phyloP scores from a whole-genome alignment of 2,797 vertebrate species.

The Micropoecilia bifurca region DNA sequence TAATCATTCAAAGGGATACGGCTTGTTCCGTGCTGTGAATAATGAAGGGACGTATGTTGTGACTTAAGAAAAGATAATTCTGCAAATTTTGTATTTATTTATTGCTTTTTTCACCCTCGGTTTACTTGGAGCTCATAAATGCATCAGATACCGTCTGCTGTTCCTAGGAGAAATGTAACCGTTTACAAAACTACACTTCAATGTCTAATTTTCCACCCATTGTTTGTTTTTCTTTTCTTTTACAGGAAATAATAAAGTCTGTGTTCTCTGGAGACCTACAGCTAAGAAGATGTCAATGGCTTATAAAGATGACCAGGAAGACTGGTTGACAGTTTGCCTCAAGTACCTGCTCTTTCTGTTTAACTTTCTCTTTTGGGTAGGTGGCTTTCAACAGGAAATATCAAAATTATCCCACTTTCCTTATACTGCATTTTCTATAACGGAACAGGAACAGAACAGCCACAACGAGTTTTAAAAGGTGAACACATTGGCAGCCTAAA shows the following conservation, averaged over 20 bases:
- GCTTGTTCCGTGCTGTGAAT: slow-evolving; percentile 34
- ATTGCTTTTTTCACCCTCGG: not conserved
- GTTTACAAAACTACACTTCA: not conserved
- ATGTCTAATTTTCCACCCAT: not conserved
- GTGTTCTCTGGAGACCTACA: slow-evolving; percentile 39
- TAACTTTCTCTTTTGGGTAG: slow-evolving; percentile 94
- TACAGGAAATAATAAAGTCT: not conserved
- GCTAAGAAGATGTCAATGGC: slow-evolving; percentile 78
- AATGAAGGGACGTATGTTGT: slow-evolving; percentile 39
- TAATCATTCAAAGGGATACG: slow-evolving; percentile 41
- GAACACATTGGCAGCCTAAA: slow-evolving; percentile 54
- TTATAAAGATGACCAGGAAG: slow-evolving; percentile 83
- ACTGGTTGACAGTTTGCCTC: slow-evolving; percentile 86
- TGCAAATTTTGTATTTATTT: not conserved
- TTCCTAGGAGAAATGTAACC: not conserved
- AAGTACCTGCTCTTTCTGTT: slow-evolving; percentile 91
- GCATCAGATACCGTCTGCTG: no score
- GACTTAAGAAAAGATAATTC: slow-evolving; percentile 5
- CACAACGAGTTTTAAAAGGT: slow-evolving; percentile 12
- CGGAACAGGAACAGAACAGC: not conserved
- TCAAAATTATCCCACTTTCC: not conserved
- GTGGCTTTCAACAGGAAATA: slow-evolving; percentile 41
- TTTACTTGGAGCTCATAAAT: not conserved
- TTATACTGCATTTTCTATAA: not conserved
- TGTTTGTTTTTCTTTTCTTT: not conserved